Base-by-base conservation (phyloP, 2,113 vertebrate species). In the Pygoscelis adeliae region DNA sequence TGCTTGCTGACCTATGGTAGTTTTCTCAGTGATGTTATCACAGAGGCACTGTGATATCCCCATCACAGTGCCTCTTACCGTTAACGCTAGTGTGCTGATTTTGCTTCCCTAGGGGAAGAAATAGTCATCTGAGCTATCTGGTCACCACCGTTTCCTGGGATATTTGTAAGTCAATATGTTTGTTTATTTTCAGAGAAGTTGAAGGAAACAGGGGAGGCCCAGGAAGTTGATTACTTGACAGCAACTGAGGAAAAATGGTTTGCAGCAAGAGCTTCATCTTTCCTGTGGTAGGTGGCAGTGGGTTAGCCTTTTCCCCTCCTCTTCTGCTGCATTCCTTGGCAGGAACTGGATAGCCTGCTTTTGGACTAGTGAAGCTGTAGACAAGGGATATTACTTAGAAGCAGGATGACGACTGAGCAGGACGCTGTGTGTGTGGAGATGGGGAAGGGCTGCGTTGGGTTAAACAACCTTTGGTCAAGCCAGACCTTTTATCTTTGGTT, bases 351-450 rank as follows among this genome's bases (percentile, higher is more conserved):
- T 26, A 80, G 26, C 42, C 72, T 70, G 15, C 32, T 89, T 80
- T 65, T 65, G 59, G 42, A 26, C 18, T 72, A 38, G 46, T 25
- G 58, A 73, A 80, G 23, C 25, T 83, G 15, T 65, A 42, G 67
- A 14, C 21, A 56, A 66, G 20, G 12, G 11, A 0, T 76, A 2
- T 56, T 62, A 17, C 34, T 70, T 67, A 40, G 15, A 63, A 81
- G 25, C 6, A 56, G 1, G 1, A 26, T 0, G 11, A 42, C 1
- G 2, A 21, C 50, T 86, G 69, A 77, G 15, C 42, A 74, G 56
- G 55, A 29, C 5, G 63, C 8, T 46, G 20, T 67, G 8, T 36
- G 15, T 8, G 4, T 76, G 27, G 61, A 79, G 42, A 18, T 67
- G 8, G 29, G 20, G 17, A 71, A 44, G 13, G 52, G 34, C 4